Evolutionary conservation across 2,888 invertebrate species (phyloP).

Genomic region (Adelognathus sp.): DNA sequence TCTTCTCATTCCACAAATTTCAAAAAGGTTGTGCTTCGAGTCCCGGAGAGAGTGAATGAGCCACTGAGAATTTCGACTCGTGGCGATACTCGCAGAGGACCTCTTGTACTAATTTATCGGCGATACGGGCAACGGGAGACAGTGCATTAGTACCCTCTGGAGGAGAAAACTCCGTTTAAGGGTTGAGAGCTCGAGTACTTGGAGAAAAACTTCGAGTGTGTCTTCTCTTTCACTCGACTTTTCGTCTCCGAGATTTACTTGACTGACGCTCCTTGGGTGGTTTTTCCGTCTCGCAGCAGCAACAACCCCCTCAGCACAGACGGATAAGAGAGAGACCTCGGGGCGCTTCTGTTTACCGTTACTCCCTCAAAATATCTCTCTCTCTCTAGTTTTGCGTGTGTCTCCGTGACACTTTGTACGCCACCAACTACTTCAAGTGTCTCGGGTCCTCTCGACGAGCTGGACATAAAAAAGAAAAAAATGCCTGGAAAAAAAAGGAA

Average conservation of each 20-base stretch:
- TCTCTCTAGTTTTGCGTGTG: too few species aligned
- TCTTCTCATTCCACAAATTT: slow-evolving; percentile 9
- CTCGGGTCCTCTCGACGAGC: slow-evolving; percentile 2
- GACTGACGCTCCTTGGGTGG: slow-evolving; percentile 42
- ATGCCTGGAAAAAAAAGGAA: background rate
- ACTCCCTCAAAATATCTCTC: slow-evolving; percentile 65
- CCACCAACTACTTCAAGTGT: slow-evolving; percentile 38
- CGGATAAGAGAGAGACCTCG: slow-evolving; percentile 51
- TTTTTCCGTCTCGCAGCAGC: slow-evolving; percentile 34
- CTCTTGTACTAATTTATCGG: slow-evolving; percentile 66
- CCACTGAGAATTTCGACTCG: background rate
- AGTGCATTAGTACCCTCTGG: slow-evolving; percentile 7
- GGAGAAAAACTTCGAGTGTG: slow-evolving; percentile 39
- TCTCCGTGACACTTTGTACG: slow-evolving; percentile 48
- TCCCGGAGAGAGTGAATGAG: slow-evolving; percentile 3
- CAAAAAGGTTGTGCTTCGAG: slow-evolving; percentile 20
- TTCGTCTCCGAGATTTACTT: background rate
- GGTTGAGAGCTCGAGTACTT: slow-evolving; percentile 65
- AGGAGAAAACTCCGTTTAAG: slow-evolving; percentile 65
- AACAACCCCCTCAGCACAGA: slow-evolving; percentile 29
- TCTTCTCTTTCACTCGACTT: background rate
- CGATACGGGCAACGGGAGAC: slow-evolving; percentile 26
- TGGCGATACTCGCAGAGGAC: slow-evolving; percentile 18
- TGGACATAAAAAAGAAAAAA: background rate
- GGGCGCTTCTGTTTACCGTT: slow-evolving; percentile 72